Conservation (phyloP, 92 coral and sea anemone genomes). For the Chrysogorgia sp. region DNA sequence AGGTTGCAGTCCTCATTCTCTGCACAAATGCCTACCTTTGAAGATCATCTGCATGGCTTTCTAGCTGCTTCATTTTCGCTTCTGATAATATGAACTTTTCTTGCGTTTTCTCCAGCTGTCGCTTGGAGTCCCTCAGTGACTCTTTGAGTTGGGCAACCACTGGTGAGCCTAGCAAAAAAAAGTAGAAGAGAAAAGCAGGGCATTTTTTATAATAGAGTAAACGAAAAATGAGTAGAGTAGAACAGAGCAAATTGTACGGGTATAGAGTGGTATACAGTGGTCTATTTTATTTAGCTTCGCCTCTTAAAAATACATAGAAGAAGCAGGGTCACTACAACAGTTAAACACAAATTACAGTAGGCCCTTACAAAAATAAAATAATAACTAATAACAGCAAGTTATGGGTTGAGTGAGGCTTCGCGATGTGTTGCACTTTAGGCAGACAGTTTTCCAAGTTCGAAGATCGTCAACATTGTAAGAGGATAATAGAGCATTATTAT, state of each 20-base stretch:
- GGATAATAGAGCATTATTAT: too few relatives aligned
- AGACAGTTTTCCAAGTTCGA: too few relatives aligned
- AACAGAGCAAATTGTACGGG: not conserved
- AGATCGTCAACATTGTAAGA: too few relatives aligned
- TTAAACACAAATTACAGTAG: too few relatives aligned
- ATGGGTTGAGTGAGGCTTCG: too few relatives aligned
- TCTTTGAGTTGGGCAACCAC: slow-evolving; percentile 70
- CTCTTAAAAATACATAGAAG: too few relatives aligned
- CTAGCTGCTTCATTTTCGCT: slow-evolving; percentile 80
- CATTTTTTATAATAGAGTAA: not conserved
- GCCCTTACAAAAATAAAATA: too few relatives aligned
- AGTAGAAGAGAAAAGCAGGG: not conserved
- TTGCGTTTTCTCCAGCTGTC: slow-evolving; percentile 83
- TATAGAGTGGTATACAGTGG: not conserved
- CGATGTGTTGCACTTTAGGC: too few relatives aligned
- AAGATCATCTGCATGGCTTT: slow-evolving; percentile 74
- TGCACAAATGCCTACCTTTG: slow-evolving; percentile 72
- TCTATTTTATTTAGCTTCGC: too few relatives aligned
- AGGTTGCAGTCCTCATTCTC: too few relatives aligned
- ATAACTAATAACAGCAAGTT: too few relatives aligned
- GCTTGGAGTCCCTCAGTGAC: slow-evolving; percentile 78
- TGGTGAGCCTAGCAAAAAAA: slow-evolving; percentile 16
- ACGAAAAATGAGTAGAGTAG: not conserved
- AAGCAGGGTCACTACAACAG: too few relatives aligned
- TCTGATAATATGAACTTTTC: slow-evolving; percentile 79